Evolutionary conservation across 1,140 invertebrate genomes (phyloP).

Genomic region (Atta texana): DNA sequence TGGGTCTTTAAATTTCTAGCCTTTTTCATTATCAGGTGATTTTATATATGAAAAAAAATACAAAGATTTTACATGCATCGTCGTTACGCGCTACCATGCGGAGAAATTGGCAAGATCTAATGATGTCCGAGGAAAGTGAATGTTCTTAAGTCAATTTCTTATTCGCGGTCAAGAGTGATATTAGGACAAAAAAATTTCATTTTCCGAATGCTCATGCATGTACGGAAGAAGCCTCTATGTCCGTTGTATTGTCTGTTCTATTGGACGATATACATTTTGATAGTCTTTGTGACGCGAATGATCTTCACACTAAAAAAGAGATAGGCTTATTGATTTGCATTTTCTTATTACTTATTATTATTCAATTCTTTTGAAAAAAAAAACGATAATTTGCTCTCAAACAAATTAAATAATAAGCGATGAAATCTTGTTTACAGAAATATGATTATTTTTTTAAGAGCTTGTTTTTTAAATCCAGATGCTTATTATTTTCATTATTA

Average conservation of each 20-base stretch:
- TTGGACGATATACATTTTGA: constrained; percentile 12
- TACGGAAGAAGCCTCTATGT: neutral
- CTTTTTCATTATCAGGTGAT: neutral
- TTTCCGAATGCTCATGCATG: neutral
- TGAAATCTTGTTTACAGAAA: too few relatives aligned
- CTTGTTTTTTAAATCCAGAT: too few relatives aligned
- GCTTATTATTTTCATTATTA: neutral
- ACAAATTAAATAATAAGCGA: too few relatives aligned
- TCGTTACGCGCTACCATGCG: neutral
- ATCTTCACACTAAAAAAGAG: neutral
- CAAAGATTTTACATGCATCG: neutral
- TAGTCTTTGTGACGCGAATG: neutral
- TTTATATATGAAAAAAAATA: neutral
- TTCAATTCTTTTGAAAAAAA: neutral
- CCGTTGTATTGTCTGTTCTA: neutral
- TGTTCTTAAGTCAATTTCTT: constrained; percentile 1
- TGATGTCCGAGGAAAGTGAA: constrained; percentile 43
- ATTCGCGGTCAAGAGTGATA: constrained; percentile 16
- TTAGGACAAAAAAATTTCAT: constrained; percentile 6
- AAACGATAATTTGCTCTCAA: too few relatives aligned
- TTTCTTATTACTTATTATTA: neutral
- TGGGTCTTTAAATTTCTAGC: too few relatives aligned
- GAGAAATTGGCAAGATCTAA: constrained; percentile 43
- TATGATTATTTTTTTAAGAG: neutral
- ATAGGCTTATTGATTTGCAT: neutral